Conservation (phyloP, 64 coral and sea anemone genomes). For the Acropora tenuis region DNA sequence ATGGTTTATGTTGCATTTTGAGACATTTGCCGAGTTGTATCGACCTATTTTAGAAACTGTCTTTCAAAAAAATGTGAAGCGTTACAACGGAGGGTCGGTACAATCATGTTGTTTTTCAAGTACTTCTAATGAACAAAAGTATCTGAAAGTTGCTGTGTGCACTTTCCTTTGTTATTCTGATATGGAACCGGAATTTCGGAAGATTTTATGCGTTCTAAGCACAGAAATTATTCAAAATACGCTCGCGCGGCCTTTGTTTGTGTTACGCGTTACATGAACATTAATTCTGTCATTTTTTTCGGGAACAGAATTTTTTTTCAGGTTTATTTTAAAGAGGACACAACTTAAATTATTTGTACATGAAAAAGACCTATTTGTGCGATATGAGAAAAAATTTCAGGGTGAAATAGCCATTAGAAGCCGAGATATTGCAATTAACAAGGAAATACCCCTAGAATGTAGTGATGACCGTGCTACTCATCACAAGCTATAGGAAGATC, state of each 20-base stretch:
- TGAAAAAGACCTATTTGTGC: no score
- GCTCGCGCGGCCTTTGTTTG: neutral
- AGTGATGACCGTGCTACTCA: no score
- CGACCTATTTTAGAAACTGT: conserved; percentile 7
- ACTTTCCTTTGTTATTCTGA: neutral
- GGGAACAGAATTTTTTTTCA: conserved; percentile 16
- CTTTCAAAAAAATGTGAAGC: conserved; percentile 13
- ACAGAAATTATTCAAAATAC: conserved; percentile 13
- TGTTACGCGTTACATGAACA: conserved; percentile 16
- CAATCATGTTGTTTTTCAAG: neutral
- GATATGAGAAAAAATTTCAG: no score
- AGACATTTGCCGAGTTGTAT: neutral
- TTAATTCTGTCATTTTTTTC: conserved; percentile 7
- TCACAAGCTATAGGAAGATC: neutral
- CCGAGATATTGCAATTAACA: no score
- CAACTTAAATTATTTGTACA: no score
- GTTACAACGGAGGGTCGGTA: neutral
- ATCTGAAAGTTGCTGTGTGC: neutral
- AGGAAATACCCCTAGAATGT: no score
- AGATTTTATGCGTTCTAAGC: neutral
- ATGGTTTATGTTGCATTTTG: neutral
- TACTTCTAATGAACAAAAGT: neutral
- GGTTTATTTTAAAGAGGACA: conserved; percentile 4
- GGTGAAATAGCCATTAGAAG: no score
- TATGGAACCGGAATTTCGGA: neutral